Evolutionary conservation across 1,140 invertebrate species (phyloP).

Genomic region (Rhyzopertha dominica): DNA sequence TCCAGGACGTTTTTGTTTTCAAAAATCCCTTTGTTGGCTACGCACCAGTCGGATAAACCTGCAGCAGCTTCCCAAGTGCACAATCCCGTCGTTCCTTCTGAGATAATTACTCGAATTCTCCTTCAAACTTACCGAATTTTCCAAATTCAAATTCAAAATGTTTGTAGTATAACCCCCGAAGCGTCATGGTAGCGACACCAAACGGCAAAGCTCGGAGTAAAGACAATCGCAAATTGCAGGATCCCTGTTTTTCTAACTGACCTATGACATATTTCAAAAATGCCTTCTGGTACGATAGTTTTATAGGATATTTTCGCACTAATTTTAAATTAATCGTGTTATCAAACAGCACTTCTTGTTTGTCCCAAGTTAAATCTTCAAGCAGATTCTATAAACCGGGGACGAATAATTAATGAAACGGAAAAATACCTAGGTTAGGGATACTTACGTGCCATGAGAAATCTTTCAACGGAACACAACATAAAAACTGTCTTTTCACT

Average conservation of each 20-base stretch:
- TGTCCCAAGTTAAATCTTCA: constrained; percentile 19
- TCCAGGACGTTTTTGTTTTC: constrained; percentile 48
- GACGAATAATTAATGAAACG: too few relatives aligned
- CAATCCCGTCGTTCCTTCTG: constrained; percentile 17
- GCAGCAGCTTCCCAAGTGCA: constrained; percentile 40
- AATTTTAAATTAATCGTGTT: constrained; percentile 40
- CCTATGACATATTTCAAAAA: constrained; percentile 47
- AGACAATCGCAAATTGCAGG: constrained; percentile 44
- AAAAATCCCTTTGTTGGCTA: constrained; percentile 41
- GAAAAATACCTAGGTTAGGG: constrained; percentile 9
- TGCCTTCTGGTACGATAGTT: constrained; percentile 44
- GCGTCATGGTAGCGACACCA: constrained; percentile 32
- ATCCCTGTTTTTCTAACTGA: constrained; percentile 38
- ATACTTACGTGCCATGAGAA: constrained; percentile 38
- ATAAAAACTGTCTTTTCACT: constrained; percentile 39
- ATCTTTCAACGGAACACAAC: constrained; percentile 38
- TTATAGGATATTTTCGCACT: constrained; percentile 43
- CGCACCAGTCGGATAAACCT: constrained; percentile 50
- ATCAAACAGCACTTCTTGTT: constrained; percentile 43
- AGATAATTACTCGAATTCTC: constrained; percentile 26
- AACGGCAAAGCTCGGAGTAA: constrained; percentile 42
- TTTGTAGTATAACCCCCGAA: constrained; percentile 42
- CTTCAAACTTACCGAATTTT: constrained; percentile 43
- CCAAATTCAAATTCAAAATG: constrained; percentile 44
- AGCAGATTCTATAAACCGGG: constrained; percentile 20